A percentile compares a stretch with the other conserved stretches of the same genome.
Conservation (phyloP, 2,113 vertebrate species). For the Merops nubicus region DNA sequence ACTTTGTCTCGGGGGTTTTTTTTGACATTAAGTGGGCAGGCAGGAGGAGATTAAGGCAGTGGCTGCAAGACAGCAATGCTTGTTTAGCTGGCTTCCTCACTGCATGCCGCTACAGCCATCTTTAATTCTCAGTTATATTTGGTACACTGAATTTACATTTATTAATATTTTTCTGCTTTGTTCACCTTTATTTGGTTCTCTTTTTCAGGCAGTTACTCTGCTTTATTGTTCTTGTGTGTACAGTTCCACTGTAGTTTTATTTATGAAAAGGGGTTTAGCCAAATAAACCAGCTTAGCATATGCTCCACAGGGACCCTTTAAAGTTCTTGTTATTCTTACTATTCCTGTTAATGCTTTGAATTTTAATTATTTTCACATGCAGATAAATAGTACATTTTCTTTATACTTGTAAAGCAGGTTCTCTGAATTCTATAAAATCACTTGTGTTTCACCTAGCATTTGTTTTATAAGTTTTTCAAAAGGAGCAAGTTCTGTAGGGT, state of each 20-base stretch:
- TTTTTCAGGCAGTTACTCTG: not conserved
- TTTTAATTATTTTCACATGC: slow-evolving; percentile 53
- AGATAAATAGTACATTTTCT: not conserved
- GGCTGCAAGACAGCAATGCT: not conserved
- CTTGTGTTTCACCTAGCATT: slow-evolving; percentile 1
- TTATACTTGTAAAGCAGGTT: slow-evolving; percentile 13
- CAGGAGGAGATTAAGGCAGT: not conserved
- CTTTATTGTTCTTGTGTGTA: slow-evolving; percentile 46
- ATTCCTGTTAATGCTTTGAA: slow-evolving; percentile 46
- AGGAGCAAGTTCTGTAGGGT: not conserved
- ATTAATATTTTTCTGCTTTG: not conserved
- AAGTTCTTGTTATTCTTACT: slow-evolving; percentile 45
- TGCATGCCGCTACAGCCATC: not conserved
- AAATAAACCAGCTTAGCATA: slow-evolving; percentile 12
- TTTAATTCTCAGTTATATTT: not conserved
- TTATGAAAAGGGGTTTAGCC: slow-evolving; percentile 30
- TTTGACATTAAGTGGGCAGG: not conserved
- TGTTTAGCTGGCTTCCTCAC: not conserved
- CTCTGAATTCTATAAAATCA: not conserved
- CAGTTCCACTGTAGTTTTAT: not conserved
- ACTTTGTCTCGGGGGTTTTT: not conserved
- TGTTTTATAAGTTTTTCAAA: slow-evolving; percentile 8
- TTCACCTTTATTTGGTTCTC: not conserved
- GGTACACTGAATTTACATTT: not conserved
- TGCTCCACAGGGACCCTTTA: slow-evolving; percentile 3